Conservation (phyloP, 2,113 vertebrate genomes). For the Misgurnus anguillicaudatus region DNA sequence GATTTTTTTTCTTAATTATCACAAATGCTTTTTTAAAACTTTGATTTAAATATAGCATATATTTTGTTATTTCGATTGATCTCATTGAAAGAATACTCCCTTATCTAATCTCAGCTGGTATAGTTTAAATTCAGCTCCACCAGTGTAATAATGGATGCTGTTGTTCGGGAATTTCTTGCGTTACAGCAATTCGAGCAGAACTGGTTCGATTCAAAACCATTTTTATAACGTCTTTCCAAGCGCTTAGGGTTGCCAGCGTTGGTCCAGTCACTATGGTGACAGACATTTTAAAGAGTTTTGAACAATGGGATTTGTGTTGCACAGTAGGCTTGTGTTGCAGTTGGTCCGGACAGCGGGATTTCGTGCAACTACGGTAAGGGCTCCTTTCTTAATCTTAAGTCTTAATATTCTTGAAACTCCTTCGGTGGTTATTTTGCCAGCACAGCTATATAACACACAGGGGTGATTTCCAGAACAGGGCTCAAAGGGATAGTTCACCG, state of each 20-base stretch:
- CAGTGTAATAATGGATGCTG: background rate
- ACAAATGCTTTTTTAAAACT: too few relatives aligned
- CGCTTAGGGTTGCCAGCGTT: conserved; percentile 21
- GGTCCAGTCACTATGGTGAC: conserved; percentile 49
- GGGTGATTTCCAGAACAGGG: too few relatives aligned
- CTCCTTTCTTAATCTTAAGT: background rate
- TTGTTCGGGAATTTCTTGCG: background rate
- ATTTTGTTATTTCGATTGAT: too few relatives aligned
- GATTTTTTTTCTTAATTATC: too few relatives aligned
- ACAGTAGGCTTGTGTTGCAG: conserved; percentile 35
- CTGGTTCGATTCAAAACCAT: conserved; percentile 30
- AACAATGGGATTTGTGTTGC: conserved; percentile 48
- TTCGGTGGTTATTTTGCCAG: background rate
- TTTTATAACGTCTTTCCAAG: conserved; percentile 34
- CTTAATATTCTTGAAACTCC: background rate
- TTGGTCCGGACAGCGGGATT: conserved; percentile 5
- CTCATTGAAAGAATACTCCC: background rate
- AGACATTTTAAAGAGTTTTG: conserved; percentile 44
- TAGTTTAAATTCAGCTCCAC: background rate
- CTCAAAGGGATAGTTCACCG: too few relatives aligned
- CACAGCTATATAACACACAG: background rate
- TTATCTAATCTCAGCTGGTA: background rate
- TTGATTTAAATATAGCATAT: too few relatives aligned
- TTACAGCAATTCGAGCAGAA: conserved; percentile 16
- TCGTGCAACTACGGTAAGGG: conserved; percentile 46